Percentiles rank a stretch among this genome's conserved stretches.
Evolutionary conservation across 92 coral and sea anemone genomes (phyloP).

Genomic region (Zoanthus solanderi): DNA sequence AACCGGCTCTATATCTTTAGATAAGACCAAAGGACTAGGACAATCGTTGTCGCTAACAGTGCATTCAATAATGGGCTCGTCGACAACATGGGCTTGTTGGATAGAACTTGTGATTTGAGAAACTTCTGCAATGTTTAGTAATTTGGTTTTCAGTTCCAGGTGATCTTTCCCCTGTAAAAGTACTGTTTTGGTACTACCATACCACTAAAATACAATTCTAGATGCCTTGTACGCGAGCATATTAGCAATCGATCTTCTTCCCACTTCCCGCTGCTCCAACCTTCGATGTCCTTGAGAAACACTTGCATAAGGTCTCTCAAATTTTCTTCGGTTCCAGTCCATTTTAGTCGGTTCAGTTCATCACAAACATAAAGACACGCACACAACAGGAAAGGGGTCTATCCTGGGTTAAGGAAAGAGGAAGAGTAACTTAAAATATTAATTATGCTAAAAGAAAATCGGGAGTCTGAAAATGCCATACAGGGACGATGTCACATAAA

Average conservation of each 20-base stretch:
- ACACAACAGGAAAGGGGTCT: too few species aligned
- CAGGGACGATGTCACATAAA: too few species aligned
- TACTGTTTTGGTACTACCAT: constrained; percentile 41
- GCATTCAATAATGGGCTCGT: constrained; percentile 7
- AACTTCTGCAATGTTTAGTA: constrained; percentile 24
- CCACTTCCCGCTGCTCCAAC: constrained; percentile 40
- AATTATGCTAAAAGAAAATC: too few species aligned
- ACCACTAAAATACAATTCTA: constrained; percentile 47
- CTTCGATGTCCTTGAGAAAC: constrained; percentile 27
- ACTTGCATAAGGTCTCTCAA: constrained; percentile 15
- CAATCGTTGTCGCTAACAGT: background rate
- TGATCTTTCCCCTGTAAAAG: constrained; percentile 16
- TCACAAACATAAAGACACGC: too few species aligned
- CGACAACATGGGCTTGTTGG: constrained; percentile 19
- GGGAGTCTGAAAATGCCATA: too few species aligned
- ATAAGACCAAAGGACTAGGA: constrained; percentile 30
- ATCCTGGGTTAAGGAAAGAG: too few species aligned
- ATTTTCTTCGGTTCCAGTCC: constrained; percentile 36
- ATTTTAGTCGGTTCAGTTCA: background rate
- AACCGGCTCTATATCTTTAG: constrained; percentile 32
- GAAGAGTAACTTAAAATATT: too few species aligned
- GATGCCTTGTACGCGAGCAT: constrained; percentile 45
- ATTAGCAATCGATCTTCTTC: constrained; percentile 49
- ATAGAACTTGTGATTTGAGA: constrained; percentile 13
- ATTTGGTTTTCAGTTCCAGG: constrained; percentile 33